Base-by-base conservation (phyloP, 2,888 invertebrate genomes). In the Rotaria sp. region DNA sequence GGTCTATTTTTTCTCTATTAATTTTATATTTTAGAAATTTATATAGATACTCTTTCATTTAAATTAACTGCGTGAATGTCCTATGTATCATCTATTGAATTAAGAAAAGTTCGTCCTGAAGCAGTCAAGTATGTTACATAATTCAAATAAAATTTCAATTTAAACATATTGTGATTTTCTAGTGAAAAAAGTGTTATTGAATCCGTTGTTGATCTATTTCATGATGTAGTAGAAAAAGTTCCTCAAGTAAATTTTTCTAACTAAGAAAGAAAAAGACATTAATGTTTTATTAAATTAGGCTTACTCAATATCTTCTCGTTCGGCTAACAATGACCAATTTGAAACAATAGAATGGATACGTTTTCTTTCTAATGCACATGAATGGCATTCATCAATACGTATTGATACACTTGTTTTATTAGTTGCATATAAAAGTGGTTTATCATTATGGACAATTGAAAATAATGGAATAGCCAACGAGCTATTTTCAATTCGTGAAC, bases 51-150 rank as follows among this genome's bases (percentile, higher is more conserved):
- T 15, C 21, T 35, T 67, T 35, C 8, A 18, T 67, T 30, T 4
- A 7, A 67, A 67, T 10, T 30, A 67, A 67, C 67, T 67, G 21
- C 35, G 35, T 67, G 67, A 80, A 80, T 80, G 80, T 80, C 80
- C 41, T 45, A 80, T 80, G 80, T 80, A 45, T 45, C 80, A 24
- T 41, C 41, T 8, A 41, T 41, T 41, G 80, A 80, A 80, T 80
- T 80, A 80, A 24, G 80, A 80, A 80, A 80, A 80, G 80, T 80
- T 80, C 41, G 80, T 45, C 80, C 80, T 26, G 80, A 80, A 80
- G 41, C 18, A 11, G 80, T 80, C 26, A 45, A 80, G 80, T 80
- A 80, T 38, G 8, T n/a, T 30, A n/a, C 30, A 57, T 24, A 11
- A 7, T 59, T n/a, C 15, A 30, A 2, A 21, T 5, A n/a, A 1